Evolutionary conservation across 2,797 vertebrate species (phyloP).

Genomic region (Clarias platycephalus): DNA sequence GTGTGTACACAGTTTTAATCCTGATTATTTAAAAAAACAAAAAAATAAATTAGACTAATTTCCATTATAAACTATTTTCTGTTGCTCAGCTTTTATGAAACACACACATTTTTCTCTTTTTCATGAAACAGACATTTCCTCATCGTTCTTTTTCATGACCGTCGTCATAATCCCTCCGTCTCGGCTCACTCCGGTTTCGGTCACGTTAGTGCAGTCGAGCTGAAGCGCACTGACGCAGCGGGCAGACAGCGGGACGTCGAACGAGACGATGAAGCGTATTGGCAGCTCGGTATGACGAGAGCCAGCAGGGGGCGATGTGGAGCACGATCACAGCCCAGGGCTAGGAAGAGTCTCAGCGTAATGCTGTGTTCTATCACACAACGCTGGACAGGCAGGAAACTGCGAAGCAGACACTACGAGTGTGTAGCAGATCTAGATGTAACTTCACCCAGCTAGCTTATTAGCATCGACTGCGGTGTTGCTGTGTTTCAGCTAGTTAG

Average conservation of each 20-base stretch:
- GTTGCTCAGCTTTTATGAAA: neutral
- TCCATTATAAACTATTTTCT: neutral
- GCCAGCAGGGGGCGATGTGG: constrained; percentile 47
- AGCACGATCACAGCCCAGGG: constrained; percentile 14
- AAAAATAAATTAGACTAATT: neutral
- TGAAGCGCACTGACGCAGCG: constrained; percentile 38
- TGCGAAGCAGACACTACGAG: neutral
- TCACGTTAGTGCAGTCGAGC: constrained; percentile 34
- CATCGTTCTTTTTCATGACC: neutral
- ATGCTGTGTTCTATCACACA: neutral
- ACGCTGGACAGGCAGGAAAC: neutral
- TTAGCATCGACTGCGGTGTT: neutral
- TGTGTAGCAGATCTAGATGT: neutral
- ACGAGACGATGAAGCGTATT: constrained; percentile 51
- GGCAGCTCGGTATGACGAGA: constrained; percentile 38
- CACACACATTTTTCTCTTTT: neutral
- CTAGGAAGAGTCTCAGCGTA: constrained; percentile 23
- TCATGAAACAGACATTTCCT: neutral
- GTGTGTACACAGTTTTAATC: neutral
- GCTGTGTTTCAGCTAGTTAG: neutral
- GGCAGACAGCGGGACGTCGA: constrained; percentile 41
- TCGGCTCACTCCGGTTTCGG: constrained; percentile 25
- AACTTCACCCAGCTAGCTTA: neutral
- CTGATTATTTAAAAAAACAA: neutral
- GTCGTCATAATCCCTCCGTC: neutral